phyloP scores from a whole-genome alignment of 2,113 vertebrate genomes.

The Cavia porcellus region DNA sequence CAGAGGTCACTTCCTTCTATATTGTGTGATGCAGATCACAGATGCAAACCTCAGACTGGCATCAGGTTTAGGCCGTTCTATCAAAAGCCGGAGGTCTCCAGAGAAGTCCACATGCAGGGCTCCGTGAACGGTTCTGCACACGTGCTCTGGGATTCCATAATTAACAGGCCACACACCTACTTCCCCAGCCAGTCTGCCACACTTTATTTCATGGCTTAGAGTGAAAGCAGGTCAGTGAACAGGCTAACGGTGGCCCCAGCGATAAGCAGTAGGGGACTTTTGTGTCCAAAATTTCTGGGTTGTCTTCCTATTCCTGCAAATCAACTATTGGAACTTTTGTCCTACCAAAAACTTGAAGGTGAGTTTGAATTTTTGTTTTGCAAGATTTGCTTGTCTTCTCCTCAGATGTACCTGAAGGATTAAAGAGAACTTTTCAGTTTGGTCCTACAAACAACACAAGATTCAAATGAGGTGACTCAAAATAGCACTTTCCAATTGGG shows the following conservation, averaged over 20 bases:
- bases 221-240: background rate
- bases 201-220: background rate
- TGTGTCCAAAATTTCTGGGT: background rate
- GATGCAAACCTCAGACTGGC: background rate
- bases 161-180: background rate
- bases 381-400: background rate
- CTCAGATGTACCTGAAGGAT: background rate
- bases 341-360: background rate
- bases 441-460: background rate
- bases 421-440: background rate
- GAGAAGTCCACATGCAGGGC: background rate
- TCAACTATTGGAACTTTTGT: background rate
- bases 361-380: background rate
- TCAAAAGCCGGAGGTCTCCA: background rate
- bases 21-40: background rate
- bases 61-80: background rate
- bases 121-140: background rate
- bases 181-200: background rate
- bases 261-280: background rate
- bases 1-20: background rate
- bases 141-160: background rate
- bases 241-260: background rate
- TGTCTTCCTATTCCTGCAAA: background rate
- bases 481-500: background rate
- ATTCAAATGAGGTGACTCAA: background rate